Conservation (phyloP, 1,140 invertebrate genomes). For the Zaprionus davidi region DNA sequence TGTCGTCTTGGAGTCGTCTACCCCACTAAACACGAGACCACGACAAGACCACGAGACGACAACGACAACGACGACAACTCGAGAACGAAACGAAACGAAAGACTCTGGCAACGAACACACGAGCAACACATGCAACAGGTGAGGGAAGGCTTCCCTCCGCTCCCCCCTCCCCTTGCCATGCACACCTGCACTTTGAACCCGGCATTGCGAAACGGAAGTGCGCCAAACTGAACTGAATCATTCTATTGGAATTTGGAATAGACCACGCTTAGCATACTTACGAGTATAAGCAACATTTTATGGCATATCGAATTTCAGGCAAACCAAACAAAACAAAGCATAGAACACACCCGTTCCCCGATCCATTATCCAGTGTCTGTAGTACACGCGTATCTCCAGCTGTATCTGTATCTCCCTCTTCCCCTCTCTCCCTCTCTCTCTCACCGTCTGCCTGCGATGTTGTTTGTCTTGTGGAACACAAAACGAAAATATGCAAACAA, state of each 20-base stretch:
- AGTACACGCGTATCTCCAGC: conserved; percentile 1
- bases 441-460: conserved; percentile 30
- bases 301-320: conserved; percentile 71
- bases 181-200: conserved; percentile 43
- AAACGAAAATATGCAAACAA: conserved; percentile 80
- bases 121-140: conserved; percentile 7
- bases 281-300: conserved; percentile 55
- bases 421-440: conserved; percentile 35
- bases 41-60: conserved; percentile 18
- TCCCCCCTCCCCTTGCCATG: not conserved
- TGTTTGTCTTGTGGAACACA: conserved; percentile 58
- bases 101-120: conserved; percentile 67
- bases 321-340: conserved; percentile 36
- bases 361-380: conserved; percentile 37
- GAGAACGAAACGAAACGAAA: conserved; percentile 63
- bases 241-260: conserved; percentile 37
- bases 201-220: conserved; percentile 38
- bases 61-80: conserved; percentile 1
- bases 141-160: not conserved
- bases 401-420: conserved; percentile 15
- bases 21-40: conserved; percentile 56
- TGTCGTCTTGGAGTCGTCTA: conserved; percentile 28
- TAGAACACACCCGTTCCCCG: conserved; percentile 57
- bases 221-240: conserved; percentile 49
- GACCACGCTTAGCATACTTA: conserved; percentile 46